Evolutionary conservation across 2,888 invertebrate species (phyloP), one percentile per base, ranked within the genome.

Genomic region (Gibbula magus): DNA sequence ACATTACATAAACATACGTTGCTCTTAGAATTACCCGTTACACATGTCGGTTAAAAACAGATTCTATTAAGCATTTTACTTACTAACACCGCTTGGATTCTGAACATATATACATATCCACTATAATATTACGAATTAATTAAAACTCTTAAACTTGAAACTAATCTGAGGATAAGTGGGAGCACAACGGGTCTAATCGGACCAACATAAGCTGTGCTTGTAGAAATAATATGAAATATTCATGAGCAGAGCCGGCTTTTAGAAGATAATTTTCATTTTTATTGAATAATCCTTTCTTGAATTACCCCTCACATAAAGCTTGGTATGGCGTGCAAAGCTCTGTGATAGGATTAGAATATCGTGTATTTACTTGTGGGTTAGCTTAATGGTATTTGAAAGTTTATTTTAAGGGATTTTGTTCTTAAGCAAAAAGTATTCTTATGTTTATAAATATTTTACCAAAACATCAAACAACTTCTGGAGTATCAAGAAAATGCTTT

Each of bases 261-360:
- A 70, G 20, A 35, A 35, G 70, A 70, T 70, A 70, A 70, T 70
- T 70, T 70, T 70, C 70, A 70, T 20, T 32, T 70, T 70, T 70
- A 70, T 70, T 70, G 70, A 35, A 70, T 70, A 70, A 70, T 70
- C 70, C 70, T 39, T 35, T 39, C 70, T 70, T 70, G 32, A 70
- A 70, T 70, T 70, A 70, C 70, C 35, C 70, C 18, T 29, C 32
- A 32, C 70, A 70, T 35, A 70, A 35, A 20, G 35, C 35, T 25
- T n/a, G 29, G 16, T 35, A 39, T 20, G 20, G 32, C 10, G 35
- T 35, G 32, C n/a, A 35, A 39, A 70, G 35, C 70, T 70, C 70
- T 35, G 16, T 70, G 70, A 35, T 32, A 35, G 39, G 70, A 35
- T 70, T 70, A 70, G 70, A 70, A 70, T 70, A 39, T 70, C 70